phyloP scores from a whole-genome alignment of 2,113 vertebrate species.

The Mobula hypostoma region DNA sequence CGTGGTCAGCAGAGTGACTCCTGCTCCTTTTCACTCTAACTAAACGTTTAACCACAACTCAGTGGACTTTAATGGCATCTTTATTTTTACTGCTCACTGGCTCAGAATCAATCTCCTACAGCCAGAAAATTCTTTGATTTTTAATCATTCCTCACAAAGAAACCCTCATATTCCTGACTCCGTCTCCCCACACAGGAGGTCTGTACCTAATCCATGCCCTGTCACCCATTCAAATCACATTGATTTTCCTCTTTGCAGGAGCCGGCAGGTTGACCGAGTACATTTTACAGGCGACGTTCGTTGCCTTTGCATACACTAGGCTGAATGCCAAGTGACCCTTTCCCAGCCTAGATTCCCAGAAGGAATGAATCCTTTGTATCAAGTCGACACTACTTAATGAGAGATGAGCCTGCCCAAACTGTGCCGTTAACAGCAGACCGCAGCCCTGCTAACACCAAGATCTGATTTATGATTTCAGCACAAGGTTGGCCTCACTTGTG shows the following conservation, averaged over 20 bases:
- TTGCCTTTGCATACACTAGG: not conserved
- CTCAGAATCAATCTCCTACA: not conserved
- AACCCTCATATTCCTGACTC: not conserved
- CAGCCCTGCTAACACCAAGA: no score
- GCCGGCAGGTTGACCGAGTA: not conserved
- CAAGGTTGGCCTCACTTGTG: not conserved
- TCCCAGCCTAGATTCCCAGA: not conserved
- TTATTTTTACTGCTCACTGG: not conserved
- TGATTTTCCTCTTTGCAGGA: not conserved
- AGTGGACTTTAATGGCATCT: not conserved
- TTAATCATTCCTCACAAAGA: not conserved
- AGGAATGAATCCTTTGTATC: not conserved
- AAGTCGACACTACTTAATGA: not conserved
- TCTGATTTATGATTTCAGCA: not conserved
- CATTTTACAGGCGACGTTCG: not conserved
- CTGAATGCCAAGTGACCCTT: not conserved
- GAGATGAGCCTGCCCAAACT: not conserved
- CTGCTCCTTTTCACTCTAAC: not conserved
- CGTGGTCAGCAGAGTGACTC: not conserved
- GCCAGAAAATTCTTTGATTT: not conserved
- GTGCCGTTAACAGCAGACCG: not conserved
- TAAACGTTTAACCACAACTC: conserved; percentile 27
- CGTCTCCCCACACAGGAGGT: not conserved
- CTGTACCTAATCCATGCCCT: not conserved
- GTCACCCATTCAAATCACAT: not conserved